Percentiles rank a stretch among this genome's conserved stretches.
phyloP scores from a whole-genome alignment of 2,797 vertebrate species.

The Tarsius wallacei region DNA sequence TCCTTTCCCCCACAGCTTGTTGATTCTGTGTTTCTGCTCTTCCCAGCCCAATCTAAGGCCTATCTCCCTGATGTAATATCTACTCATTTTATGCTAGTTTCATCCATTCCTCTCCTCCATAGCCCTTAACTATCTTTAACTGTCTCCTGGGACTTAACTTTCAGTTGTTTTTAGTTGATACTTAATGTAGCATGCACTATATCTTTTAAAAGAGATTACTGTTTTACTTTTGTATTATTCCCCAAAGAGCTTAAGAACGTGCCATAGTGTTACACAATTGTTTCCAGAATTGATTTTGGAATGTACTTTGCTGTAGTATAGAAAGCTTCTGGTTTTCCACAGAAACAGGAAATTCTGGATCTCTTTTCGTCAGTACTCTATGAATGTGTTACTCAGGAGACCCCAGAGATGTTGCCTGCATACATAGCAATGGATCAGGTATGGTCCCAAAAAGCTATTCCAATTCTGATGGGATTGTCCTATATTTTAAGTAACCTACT shows the following conservation, averaged over 20 bases:
- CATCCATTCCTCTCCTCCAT: not conserved
- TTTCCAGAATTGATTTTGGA: slow-evolving; percentile 65
- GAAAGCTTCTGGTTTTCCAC: slow-evolving; percentile 67
- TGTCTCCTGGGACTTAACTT: not conserved
- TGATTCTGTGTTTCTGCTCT: not conserved
- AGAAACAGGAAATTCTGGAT: slow-evolving; percentile 95
- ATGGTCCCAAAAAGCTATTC: slow-evolving; percentile 50
- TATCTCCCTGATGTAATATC: not conserved
- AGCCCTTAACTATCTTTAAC: not conserved
- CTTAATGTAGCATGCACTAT: not conserved
- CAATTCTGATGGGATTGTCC: not conserved
- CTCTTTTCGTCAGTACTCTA: slow-evolving; percentile 98
- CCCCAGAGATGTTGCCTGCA: slow-evolving; percentile 98
- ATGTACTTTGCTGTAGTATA: slow-evolving; percentile 28
- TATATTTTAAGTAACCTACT: not conserved
- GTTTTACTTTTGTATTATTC: not conserved
- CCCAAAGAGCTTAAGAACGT: not conserved
- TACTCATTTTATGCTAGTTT: not conserved
- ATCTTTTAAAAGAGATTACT: not conserved
- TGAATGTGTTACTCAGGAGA: slow-evolving; percentile 98
- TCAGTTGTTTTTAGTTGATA: not conserved
- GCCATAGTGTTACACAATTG: not conserved
- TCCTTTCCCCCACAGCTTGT: not conserved
- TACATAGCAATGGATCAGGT: slow-evolving; percentile 99
- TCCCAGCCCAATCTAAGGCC: not conserved